Conservation (phyloP, 2,797 vertebrate species). For the Alfaro cultratus region DNA sequence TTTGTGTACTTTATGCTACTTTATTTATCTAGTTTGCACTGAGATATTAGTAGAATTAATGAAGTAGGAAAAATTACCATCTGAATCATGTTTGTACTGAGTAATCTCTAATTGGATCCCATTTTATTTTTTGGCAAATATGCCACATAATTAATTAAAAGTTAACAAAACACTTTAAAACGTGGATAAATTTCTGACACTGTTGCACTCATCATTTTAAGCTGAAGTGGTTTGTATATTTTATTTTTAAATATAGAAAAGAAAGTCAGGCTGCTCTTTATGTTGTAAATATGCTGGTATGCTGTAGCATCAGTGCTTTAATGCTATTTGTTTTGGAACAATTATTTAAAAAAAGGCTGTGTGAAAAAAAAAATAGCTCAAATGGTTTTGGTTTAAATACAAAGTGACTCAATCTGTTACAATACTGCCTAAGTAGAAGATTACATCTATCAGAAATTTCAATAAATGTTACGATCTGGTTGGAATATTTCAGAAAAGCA, state of each 20-base stretch:
- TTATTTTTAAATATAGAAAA: background rate
- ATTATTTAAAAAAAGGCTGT: background rate
- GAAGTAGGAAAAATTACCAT: background rate
- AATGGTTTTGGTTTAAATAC: conserved; percentile 6
- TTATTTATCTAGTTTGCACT: background rate
- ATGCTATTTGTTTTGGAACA: conserved; percentile 12
- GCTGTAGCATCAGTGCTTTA: background rate
- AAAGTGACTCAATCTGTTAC: background rate
- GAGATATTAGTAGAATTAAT: background rate
- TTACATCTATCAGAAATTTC: background rate
- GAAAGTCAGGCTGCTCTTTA: background rate
- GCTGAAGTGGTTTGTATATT: background rate
- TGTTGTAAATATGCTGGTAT: conserved; percentile 39
- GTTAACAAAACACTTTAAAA: background rate
- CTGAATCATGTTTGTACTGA: background rate
- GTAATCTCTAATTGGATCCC: background rate
- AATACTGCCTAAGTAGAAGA: background rate
- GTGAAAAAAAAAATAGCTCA: background rate
- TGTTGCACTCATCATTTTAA: background rate
- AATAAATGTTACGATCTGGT: conserved; percentile 6
- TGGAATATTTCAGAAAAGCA: background rate
- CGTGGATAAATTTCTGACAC: background rate
- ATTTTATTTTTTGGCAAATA: background rate
- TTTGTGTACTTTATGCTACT: background rate
- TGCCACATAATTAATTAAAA: background rate